Conservation (phyloP, 2,797 vertebrate genomes). For the Xenopus petersii region DNA sequence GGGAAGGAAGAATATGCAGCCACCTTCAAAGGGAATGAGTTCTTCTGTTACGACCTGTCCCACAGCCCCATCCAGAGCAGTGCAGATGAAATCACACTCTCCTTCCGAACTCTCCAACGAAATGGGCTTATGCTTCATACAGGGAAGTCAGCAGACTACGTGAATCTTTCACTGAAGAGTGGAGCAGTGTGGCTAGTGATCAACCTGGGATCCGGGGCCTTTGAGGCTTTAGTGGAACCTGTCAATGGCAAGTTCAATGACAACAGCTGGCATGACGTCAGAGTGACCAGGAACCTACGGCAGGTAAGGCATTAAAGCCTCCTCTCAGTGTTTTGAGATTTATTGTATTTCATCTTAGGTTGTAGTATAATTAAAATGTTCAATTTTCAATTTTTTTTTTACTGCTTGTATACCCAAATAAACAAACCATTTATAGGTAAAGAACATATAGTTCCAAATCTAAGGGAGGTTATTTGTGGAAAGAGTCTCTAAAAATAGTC, state of each 20-base stretch:
- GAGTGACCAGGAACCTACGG: constrained; percentile 91
- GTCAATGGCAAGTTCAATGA: constrained; percentile 91
- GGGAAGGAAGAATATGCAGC: constrained; percentile 89
- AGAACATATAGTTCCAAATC: no score
- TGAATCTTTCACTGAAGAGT: constrained; percentile 89
- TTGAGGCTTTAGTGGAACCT: constrained; percentile 91
- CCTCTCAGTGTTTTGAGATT: no score
- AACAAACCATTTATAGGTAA: no score
- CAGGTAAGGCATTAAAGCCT: constrained; percentile 71
- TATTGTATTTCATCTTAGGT: no score
- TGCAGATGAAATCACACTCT: constrained; percentile 90
- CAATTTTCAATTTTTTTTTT: no score
- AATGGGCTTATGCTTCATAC: constrained; percentile 94
- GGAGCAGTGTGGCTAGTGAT: constrained; percentile 94
- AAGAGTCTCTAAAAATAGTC: no score
- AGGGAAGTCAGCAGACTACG: constrained; percentile 87
- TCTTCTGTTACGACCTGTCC: constrained; percentile 96
- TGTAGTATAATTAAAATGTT: no score
- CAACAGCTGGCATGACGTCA: constrained; percentile 86
- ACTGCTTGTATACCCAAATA: no score
- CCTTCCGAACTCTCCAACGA: constrained; percentile 89
- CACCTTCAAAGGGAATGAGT: constrained; percentile 91
- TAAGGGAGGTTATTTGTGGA: no score
- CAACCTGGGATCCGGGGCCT: constrained; percentile 93
- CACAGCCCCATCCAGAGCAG: constrained; percentile 95